Conservation (phyloP, 2,888 invertebrate genomes). For the Aphodius sticticus region DNA sequence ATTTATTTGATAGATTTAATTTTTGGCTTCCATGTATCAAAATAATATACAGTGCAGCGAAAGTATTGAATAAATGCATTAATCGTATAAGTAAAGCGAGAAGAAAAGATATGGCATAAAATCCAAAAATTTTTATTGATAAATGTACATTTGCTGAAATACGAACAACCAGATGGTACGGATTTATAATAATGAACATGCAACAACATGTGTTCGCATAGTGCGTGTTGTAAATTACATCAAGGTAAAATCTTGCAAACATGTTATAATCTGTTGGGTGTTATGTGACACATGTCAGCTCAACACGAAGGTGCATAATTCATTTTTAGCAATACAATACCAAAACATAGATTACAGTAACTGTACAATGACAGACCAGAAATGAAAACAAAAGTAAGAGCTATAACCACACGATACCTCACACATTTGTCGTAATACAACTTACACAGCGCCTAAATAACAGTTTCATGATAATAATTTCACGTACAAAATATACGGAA, state of each 20-base stretch:
- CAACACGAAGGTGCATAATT: slow-evolving; percentile 27
- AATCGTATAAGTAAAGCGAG: neutral
- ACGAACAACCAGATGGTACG: slow-evolving; percentile 34
- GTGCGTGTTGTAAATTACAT: neutral
- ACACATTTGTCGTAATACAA: slow-evolving; percentile 8
- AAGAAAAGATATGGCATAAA: slow-evolving; percentile 11
- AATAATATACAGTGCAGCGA: no score
- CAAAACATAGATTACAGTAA: slow-evolving; percentile 34
- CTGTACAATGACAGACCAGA: slow-evolving; percentile 29
- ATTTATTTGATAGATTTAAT: no score
- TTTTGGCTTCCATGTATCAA: no score
- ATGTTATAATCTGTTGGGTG: neutral
- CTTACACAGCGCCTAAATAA: neutral
- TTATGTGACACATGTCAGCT: slow-evolving; percentile 27
- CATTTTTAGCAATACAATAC: slow-evolving; percentile 33
- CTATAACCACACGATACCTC: slow-evolving; percentile 6
- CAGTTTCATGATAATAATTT: neutral
- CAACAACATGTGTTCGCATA: slow-evolving; percentile 25
- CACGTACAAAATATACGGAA: neutral
- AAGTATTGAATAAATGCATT: no score
- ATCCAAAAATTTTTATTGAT: slow-evolving; percentile 31
- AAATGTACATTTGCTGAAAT: slow-evolving; percentile 34
- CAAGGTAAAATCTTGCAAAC: neutral
- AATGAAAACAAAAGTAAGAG: neutral
- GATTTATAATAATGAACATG: slow-evolving; percentile 32